Base-by-base conservation (phyloP, 2,113 vertebrate genomes). In the Oreocharis arfaki region DNA sequence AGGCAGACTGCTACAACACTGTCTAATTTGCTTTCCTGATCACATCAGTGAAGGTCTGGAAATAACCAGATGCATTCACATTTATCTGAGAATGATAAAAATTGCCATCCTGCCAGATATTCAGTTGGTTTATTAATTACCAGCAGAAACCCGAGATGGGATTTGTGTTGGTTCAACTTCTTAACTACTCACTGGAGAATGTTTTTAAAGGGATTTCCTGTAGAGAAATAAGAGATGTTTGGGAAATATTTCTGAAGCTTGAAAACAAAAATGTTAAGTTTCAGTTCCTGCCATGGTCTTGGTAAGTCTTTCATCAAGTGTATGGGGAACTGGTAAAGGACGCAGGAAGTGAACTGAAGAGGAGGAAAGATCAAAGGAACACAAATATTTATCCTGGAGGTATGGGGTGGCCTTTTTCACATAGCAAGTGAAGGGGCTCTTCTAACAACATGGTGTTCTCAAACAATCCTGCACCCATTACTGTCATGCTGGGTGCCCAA, bases 141-240 rank as follows among this genome's bases (percentile, higher is more conserved):
- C 81, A 77, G 68, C 68, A 91, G 93, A 95, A 96, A 96, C 79
- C 28, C 32, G 57, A 96, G 90, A 93, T 64, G 81, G 64, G 69
- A 65, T n/a, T 37, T 84, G 68, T 93, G 89, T 84, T 87, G 76
- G 63, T 95, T 96, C 91, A 87, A 50, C 84, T 90, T 46, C 80
- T 96, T 87, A 84, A 68, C 91, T 79, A 47, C 74, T 92, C 49
- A 14, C 74, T 32, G 63, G 60, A 95, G 87, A 91, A 83, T 95
- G 96, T 95, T 97, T 97, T 96, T 61, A 91, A 94, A 96, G 70
- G 92, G 94, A 97, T 97, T 96, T 97, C 93, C 96, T 97, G 95
- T 3, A 59, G 89, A 94, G 92, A 88, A 94, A 95, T 84, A 82
- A 78, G 92, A 94, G 87, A 94, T 73, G 92, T 80, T 94, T 37